Evolutionary conservation across 1,140 invertebrate species (phyloP).

Genomic region (Dendrolimus punctatus): DNA sequence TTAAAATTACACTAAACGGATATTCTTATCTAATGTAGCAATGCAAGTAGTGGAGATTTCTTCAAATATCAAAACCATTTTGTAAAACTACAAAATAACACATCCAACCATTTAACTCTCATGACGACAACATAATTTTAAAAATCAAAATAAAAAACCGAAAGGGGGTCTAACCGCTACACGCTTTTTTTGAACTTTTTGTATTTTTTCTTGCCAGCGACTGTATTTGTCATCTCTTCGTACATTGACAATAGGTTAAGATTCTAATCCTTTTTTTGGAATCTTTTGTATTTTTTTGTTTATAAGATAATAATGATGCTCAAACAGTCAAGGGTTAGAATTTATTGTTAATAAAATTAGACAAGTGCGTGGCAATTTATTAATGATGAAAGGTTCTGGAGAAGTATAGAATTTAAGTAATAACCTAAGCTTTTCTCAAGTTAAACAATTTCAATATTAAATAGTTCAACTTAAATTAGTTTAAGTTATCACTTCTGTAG

Average conservation of each 20-base stretch:
- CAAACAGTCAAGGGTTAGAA: conserved; percentile 14
- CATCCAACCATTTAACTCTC: conserved; percentile 27
- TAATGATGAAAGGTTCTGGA: too few relatives aligned
- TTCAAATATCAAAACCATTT: conserved; percentile 26
- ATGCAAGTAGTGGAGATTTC: not conserved
- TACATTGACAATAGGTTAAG: not conserved
- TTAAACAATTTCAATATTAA: too few relatives aligned
- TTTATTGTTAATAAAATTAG: too few relatives aligned
- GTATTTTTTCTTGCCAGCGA: conserved; percentile 21
- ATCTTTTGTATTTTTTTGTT: conserved; percentile 10
- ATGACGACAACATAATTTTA: conserved; percentile 32
- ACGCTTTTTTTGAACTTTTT: conserved; percentile 20
- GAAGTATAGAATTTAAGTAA: too few relatives aligned
- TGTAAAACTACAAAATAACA: conserved; percentile 15
- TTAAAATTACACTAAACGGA: too few relatives aligned
- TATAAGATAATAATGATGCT: conserved; percentile 14
- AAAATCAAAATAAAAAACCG: conserved; percentile 2
- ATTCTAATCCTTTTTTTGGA: too few relatives aligned
- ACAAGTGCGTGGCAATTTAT: too few relatives aligned
- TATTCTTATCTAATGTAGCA: not conserved
- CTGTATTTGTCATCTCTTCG: conserved; percentile 15
- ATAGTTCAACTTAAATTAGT: too few relatives aligned
- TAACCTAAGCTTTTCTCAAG: too few relatives aligned
- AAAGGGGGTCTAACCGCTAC: conserved; percentile 42
- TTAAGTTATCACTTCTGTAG: too few relatives aligned